Evolutionary conservation across 2,888 invertebrate genomes (phyloP), one percentile per base, ranked within the genome.

Genomic region (Nemoura dubitans): DNA sequence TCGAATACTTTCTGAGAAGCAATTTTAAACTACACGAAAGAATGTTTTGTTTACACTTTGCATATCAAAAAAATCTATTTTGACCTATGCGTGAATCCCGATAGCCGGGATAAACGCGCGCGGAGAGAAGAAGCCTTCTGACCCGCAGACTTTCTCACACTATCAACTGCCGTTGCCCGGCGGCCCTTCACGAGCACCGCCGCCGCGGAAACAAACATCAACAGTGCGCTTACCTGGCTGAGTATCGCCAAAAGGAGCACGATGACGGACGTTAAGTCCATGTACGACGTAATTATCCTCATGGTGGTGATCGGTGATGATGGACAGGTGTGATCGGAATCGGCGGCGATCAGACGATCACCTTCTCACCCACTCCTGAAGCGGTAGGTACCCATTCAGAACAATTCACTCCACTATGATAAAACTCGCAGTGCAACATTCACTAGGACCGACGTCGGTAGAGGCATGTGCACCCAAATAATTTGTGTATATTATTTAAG

Each of bases 161-260:
- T 59, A 21, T 59, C 59, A 10, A 59, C n/a, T 14, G 27, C n/a
- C 30, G 29, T 7, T 81, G 29, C 81, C 30, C n/a, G n/a, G 7
- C 30, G 30, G 28, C 16, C 6, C 30, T 81, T 29, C 30, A 30
- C 81, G 29, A 2, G 2, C 2, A 81, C 28, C 21, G 21, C 21
- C 29, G 28, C 5, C 29, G 30, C 16, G 81, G 14, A 80, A n/a
- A n/a, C n/a, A n/a, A 80, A 76, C 14, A 30, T 30, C 29, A 43
- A 83, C 26, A 43, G 30, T 83, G 28, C 5, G 28, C 87, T 87
- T 86, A 87, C 87, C 87, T 87, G 87, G 59, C 85, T 82, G n/a
- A 86, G 76, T 76, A 85, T 80, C 26, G 86, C 87, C 76, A 87
- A 78, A 36, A 87, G 76, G 78, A 87, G 59, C 10, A 87, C 83